phyloP scores from a whole-genome alignment of 2,113 vertebrate genomes.

The Scytalopus superciliaris region DNA sequence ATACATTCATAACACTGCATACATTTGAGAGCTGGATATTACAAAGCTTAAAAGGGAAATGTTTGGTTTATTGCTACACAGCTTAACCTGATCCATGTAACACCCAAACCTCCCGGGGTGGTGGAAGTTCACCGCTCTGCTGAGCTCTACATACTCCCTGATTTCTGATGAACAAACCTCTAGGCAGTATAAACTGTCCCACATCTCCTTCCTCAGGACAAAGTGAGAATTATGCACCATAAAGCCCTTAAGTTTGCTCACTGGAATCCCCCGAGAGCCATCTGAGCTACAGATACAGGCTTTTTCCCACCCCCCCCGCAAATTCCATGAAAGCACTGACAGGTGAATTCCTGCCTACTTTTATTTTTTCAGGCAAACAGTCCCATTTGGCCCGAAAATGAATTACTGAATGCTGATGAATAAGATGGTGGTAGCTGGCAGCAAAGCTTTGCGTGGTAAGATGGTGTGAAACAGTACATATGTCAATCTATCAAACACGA shows the following conservation, averaged over 20 bases:
- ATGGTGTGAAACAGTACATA: slow-evolving; percentile 67
- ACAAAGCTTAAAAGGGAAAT: background rate
- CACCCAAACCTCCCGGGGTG: rapidly evolving
- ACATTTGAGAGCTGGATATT: background rate
- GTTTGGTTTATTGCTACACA: background rate
- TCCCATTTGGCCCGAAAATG: slow-evolving; percentile 45
- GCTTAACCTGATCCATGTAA: rapidly evolving
- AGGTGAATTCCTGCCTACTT: slow-evolving; percentile 10
- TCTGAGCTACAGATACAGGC: rapidly evolving
- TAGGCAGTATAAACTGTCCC: background rate
- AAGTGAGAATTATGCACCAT: background rate
- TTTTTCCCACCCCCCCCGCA: background rate
- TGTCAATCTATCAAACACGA: slow-evolving; percentile 69
- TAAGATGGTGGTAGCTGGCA: slow-evolving; percentile 67
- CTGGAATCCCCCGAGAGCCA: background rate
- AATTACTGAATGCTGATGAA: slow-evolving; percentile 54
- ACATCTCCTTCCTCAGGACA: background rate
- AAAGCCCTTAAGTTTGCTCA: background rate
- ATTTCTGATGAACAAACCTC: background rate
- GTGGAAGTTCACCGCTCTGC: background rate
- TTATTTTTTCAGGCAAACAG: background rate
- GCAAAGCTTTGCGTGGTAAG: slow-evolving; percentile 56
- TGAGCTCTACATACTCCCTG: rapidly evolving
- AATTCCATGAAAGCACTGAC: background rate
- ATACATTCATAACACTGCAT: background rate